These are phyloP conservation scores for Diogma glabrata DNA, from an alignment of 2,888 invertebrate genomes.

Conservation along the genomic window DNA sequence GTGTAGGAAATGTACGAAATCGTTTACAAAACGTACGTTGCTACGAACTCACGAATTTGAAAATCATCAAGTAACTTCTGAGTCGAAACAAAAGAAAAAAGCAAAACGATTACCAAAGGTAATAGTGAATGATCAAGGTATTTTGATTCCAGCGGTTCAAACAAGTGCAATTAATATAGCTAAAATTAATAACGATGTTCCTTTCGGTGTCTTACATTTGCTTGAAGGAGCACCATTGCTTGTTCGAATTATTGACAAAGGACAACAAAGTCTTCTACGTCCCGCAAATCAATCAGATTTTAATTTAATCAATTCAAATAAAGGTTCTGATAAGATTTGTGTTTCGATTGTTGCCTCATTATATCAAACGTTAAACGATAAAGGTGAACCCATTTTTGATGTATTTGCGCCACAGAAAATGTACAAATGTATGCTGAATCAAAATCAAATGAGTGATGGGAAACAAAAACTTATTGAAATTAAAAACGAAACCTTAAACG, in stretches of 20 bases:
- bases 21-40: slow-evolving; percentile 15
- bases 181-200: slow-evolving; percentile 49
- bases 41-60: slow-evolving; percentile 17
- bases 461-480: too few relatives aligned
- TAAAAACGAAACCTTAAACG: too few relatives aligned
- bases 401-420: slow-evolving; percentile 15
- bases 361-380: slow-evolving; percentile 15
- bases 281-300: slow-evolving; percentile 14
- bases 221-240: slow-evolving; percentile 53
- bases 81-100: slow-evolving; percentile 8
- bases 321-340: slow-evolving; percentile 6
- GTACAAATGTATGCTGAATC: slow-evolving; percentile 14
- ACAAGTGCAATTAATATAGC: slow-evolving; percentile 46
- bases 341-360: slow-evolving; percentile 17
- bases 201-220: slow-evolving; percentile 58
- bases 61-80: slow-evolving; percentile 15
- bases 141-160: slow-evolving; percentile 17
- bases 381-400: slow-evolving; percentile 15
- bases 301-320: slow-evolving; percentile 8
- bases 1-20: slow-evolving; percentile 13
- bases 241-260: slow-evolving; percentile 48
- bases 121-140: slow-evolving; percentile 17
- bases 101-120: slow-evolving; percentile 3
- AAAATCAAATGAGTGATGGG: slow-evolving; percentile 4
- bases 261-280: slow-evolving; percentile 13